Conservation (phyloP, 2,113 vertebrate genomes). For the Salvelinus sp. region DNA sequence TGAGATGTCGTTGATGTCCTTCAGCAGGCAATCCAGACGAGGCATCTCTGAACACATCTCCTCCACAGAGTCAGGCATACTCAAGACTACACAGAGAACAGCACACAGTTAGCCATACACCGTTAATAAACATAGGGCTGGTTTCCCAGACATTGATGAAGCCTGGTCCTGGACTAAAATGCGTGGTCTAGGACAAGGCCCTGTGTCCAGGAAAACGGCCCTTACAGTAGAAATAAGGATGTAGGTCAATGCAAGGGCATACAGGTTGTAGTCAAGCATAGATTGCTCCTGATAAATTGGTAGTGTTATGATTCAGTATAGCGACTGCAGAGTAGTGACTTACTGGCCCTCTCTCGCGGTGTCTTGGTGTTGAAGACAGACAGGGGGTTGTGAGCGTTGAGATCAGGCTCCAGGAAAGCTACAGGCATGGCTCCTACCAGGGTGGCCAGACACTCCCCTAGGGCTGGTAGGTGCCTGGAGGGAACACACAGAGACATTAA, state of each 20-base stretch:
- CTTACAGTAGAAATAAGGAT: too few relatives aligned
- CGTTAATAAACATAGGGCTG: not conserved
- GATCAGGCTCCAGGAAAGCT: slow-evolving; percentile 90
- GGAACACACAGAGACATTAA: not conserved
- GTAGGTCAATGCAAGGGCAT: too few relatives aligned
- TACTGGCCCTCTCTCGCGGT: slow-evolving; percentile 90
- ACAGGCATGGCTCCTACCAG: slow-evolving; percentile 93
- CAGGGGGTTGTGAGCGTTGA: slow-evolving; percentile 87
- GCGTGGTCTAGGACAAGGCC: too few relatives aligned
- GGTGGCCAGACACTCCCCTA: slow-evolving; percentile 91
- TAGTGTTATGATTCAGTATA: too few relatives aligned
- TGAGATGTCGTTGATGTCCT: slow-evolving; percentile 88
- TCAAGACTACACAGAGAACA: slow-evolving; percentile 79
- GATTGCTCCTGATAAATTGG: too few relatives aligned
- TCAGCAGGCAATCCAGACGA: slow-evolving; percentile 85
- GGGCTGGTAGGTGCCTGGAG: slow-evolving; percentile 86
- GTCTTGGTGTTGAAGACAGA: slow-evolving; percentile 98
- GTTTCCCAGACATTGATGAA: too few relatives aligned
- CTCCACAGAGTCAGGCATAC: slow-evolving; percentile 92
- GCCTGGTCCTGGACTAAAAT: too few relatives aligned
- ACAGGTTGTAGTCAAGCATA: too few relatives aligned
- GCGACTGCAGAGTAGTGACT: slow-evolving; percentile 53
- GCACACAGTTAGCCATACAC: not conserved
- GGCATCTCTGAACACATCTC: slow-evolving; percentile 95
- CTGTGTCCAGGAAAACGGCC: too few relatives aligned